Evolutionary conservation across 2,113 vertebrate species (phyloP).

Genomic region (Pungitius pungitius): DNA sequence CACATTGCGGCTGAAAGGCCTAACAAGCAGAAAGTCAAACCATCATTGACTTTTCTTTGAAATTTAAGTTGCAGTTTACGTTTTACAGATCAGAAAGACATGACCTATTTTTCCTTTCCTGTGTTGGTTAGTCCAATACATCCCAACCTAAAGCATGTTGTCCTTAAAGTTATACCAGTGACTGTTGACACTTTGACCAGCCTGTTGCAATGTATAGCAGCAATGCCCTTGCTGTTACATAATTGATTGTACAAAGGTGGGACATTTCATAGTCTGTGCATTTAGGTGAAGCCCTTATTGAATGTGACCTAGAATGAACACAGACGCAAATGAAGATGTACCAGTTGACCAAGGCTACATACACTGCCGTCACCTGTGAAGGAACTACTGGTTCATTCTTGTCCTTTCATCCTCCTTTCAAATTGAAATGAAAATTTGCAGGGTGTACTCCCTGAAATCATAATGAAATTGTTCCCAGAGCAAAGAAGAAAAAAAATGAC

Average conservation of each 20-base stretch:
- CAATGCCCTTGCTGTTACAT: constrained; percentile 19
- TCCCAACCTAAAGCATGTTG: not conserved
- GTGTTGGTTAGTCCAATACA: not conserved
- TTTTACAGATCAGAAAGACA: not conserved
- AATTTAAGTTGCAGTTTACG: not conserved
- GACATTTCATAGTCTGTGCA: constrained; percentile 17
- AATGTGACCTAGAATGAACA: constrained; percentile 5
- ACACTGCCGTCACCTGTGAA: not conserved
- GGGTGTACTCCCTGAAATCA: constrained; percentile 31
- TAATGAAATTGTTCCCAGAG: constrained; percentile 51
- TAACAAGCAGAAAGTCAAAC: not conserved
- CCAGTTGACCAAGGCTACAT: not conserved
- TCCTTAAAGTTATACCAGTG: not conserved
- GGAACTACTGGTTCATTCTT: constrained; percentile 28
- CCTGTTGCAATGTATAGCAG: not conserved
- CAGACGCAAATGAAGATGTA: constrained; percentile 4
- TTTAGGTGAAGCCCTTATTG: constrained; percentile 12
- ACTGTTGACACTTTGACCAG: not conserved
- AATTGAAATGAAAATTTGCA: constrained; percentile 19
- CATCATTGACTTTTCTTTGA: not conserved
- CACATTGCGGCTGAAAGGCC: not conserved
- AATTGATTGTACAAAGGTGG: constrained; percentile 10
- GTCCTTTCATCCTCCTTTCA: constrained; percentile 37
- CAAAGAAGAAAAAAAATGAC: constrained; percentile 41
- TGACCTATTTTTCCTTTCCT: not conserved